Conservation (phyloP, 2,888 invertebrate genomes). For the Deilephila elpenor region DNA sequence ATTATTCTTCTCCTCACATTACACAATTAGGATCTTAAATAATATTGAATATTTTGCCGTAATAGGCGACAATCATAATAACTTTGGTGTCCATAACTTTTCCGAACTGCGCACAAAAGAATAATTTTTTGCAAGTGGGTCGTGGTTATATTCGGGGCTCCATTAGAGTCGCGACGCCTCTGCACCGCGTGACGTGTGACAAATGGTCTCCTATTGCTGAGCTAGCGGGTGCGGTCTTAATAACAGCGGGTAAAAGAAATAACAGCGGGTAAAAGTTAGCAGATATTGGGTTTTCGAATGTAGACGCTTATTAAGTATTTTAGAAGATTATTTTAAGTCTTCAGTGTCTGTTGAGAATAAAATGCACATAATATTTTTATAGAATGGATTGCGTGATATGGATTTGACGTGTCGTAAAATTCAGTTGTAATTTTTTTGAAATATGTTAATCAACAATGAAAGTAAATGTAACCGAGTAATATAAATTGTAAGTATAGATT, state of each 20-base stretch:
- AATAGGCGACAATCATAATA: neutral
- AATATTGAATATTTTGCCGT: neutral
- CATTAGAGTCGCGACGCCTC: slow-evolving; percentile 49
- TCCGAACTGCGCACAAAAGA: neutral
- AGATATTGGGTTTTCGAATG: neutral
- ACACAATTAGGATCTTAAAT: no score
- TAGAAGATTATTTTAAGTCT: no score
- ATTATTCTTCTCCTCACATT: no score
- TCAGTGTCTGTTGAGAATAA: no score
- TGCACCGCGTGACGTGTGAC: slow-evolving; percentile 51
- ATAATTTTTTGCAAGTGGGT: slow-evolving; percentile 11
- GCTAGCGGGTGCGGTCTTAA: neutral
- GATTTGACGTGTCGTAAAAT: no score
- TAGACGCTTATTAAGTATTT: no score
- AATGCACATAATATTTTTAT: no score
- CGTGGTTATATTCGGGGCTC: slow-evolving; percentile 37
- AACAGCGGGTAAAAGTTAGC: neutral
- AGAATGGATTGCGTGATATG: no score
- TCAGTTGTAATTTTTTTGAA: no score
- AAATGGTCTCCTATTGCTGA: slow-evolving; percentile 53
- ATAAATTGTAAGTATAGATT: no score
- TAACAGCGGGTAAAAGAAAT: neutral
- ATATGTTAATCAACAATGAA: no score
- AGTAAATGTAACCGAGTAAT: no score
- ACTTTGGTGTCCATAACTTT: neutral